A percentile compares a stretch with the other conserved stretches of the same genome.
phyloP scores from a whole-genome alignment of 1,140 invertebrate species.

The Magallana ariakensis region DNA sequence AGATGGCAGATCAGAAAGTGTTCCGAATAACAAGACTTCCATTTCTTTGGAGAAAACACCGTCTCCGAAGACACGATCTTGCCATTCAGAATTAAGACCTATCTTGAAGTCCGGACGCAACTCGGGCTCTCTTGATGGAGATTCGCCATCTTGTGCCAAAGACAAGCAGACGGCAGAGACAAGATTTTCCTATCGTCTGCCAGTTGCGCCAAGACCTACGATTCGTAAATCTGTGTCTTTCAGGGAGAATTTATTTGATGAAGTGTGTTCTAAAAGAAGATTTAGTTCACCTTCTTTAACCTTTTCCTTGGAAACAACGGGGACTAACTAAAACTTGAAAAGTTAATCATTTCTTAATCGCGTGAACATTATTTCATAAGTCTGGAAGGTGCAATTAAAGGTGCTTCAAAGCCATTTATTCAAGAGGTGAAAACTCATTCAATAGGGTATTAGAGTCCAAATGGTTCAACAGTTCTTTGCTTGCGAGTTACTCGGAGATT shows the following conservation, averaged over 20 bases:
- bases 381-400: slow-evolving; percentile 34
- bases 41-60: neutral
- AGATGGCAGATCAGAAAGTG: neutral
- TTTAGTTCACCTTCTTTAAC: slow-evolving; percentile 11
- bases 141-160: neutral
- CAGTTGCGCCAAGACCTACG: neutral
- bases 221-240: slow-evolving; percentile 32
- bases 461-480: neutral
- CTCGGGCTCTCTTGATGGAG: neutral
- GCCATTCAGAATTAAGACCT: slow-evolving; percentile 20
- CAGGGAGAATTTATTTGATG: neutral
- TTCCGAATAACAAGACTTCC: neutral
- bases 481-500: neutral
- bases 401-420: slow-evolving; percentile 36
- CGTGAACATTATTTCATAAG: slow-evolving; percentile 12
- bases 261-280: slow-evolving; percentile 4
- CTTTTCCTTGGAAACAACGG: neutral
- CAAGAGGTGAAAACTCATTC: slow-evolving; percentile 26
- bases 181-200: slow-evolving; percentile 18
- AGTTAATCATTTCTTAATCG: neutral
- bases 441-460: neutral
- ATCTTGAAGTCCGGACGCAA: slow-evolving; percentile 17
- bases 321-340: neutral
- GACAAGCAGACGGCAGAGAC: slow-evolving; percentile 17
- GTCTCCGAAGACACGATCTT: neutral